These are phyloP conservation scores for Gobionotothen gibberifrons DNA, from an alignment of 2,797 vertebrate genomes.

Conservation along the genomic window DNA sequence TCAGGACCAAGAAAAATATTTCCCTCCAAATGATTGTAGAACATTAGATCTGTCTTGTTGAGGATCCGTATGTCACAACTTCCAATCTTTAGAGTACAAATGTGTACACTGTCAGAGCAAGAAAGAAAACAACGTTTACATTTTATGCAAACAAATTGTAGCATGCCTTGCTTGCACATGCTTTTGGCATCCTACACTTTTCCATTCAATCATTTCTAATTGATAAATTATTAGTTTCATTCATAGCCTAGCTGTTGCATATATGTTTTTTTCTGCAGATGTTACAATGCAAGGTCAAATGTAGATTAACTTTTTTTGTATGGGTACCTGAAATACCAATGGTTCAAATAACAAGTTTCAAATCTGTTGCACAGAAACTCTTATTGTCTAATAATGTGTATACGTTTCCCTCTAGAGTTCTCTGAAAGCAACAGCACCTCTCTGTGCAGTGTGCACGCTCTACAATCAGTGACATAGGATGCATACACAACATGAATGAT, in stretches of 20 bases:
- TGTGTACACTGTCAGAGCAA: background rate
- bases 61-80: no score
- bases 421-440: conserved; percentile 7
- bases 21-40: background rate
- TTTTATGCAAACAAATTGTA: background rate
- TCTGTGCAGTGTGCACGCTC: background rate
- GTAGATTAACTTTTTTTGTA: background rate
- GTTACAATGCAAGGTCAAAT: background rate
- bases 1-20: background rate
- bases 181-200: background rate
- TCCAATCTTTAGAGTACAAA: background rate
- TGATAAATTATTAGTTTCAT: background rate
- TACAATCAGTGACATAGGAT: background rate
- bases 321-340: background rate
- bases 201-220: background rate
- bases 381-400: background rate
- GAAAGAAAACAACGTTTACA: background rate
- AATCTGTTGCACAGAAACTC: no score
- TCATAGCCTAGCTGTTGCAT: background rate
- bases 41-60: no score
- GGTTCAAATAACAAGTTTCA: background rate
- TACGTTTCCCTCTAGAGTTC: conserved; percentile 43
- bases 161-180: background rate
- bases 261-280: background rate
- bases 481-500: background rate